Evolutionary conservation across 2,113 vertebrate species (phyloP).

Genomic region (Melospiza georgiana): DNA sequence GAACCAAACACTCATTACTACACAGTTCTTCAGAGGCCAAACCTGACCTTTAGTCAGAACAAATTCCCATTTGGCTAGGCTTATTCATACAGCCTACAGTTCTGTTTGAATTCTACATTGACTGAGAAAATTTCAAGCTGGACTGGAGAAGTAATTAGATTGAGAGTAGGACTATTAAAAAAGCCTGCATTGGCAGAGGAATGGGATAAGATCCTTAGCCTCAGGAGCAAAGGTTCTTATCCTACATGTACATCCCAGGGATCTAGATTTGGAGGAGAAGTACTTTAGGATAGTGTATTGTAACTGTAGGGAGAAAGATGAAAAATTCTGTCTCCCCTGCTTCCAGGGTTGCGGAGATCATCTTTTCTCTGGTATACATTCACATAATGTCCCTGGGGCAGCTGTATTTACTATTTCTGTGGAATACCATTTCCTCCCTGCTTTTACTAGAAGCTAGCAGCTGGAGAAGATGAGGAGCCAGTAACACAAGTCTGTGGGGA

Average conservation of each 20-base stretch:
- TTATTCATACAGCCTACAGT: conserved; percentile 23
- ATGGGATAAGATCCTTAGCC: neutral
- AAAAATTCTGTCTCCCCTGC: neutral
- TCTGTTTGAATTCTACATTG: conserved; percentile 4
- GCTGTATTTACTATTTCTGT: neutral
- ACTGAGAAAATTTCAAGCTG: neutral
- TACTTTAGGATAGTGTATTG: neutral
- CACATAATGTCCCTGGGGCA: neutral
- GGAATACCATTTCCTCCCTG: neutral
- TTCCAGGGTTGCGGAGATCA: neutral
- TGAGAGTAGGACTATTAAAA: neutral
- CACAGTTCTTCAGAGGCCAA: neutral
- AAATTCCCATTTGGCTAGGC: conserved; percentile 15
- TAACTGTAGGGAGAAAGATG: neutral
- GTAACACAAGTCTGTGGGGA: neutral
- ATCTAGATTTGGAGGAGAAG: neutral
- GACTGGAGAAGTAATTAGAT: conserved; percentile 3
- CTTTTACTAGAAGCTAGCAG: conserved; percentile 32
- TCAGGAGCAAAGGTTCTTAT: neutral
- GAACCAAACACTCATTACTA: neutral
- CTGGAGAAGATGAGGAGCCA: conserved; percentile 30
- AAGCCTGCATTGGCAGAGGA: neutral
- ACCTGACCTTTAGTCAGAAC: conserved; percentile 21
- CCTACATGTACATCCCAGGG: neutral
- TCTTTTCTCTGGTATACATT: neutral